Evolutionary conservation across 2,888 invertebrate species (phyloP).

Genomic region (Xanthia togata): DNA sequence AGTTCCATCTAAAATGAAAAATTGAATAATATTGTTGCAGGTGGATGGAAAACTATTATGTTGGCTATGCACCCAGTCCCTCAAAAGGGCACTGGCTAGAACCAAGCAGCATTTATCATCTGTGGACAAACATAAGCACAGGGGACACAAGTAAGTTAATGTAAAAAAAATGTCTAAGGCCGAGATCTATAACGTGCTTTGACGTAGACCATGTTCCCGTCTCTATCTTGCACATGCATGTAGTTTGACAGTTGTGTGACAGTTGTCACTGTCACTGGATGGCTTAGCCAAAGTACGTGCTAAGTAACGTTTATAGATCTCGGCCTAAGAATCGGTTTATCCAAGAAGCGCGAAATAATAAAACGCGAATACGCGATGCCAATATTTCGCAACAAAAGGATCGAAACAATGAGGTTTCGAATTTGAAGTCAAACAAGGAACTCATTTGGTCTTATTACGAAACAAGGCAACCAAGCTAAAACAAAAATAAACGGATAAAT

Average conservation of each 20-base stretch:
- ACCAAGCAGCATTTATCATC: slow-evolving; percentile 95
- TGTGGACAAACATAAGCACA: slow-evolving; percentile 90
- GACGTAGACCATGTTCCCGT: neutral
- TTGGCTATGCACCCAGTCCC: slow-evolving; percentile 98
- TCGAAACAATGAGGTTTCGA: neutral
- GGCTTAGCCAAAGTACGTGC: too few relatives aligned
- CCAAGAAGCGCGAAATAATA: neutral
- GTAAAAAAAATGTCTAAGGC: too few relatives aligned
- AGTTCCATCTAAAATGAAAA: slow-evolving; percentile 45
- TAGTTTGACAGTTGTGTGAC: too few relatives aligned
- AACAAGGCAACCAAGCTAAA: neutral
- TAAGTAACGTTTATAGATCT: neutral
- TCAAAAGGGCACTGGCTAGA: slow-evolving; percentile 97
- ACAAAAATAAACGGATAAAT: too few relatives aligned
- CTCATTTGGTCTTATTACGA: neutral
- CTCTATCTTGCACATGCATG: too few relatives aligned
- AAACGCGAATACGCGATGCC: neutral
- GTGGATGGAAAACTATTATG: slow-evolving; percentile 98
- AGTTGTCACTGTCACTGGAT: too few relatives aligned
- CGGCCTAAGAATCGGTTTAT: neutral
- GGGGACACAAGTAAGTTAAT: slow-evolving; percentile 85
- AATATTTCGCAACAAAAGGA: neutral
- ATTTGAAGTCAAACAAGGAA: neutral
- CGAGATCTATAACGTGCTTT: neutral
- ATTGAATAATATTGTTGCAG: slow-evolving; percentile 85